Evolutionary conservation across 2,113 vertebrate species (phyloP).

Genomic region (Dryoscopus gambensis): DNA sequence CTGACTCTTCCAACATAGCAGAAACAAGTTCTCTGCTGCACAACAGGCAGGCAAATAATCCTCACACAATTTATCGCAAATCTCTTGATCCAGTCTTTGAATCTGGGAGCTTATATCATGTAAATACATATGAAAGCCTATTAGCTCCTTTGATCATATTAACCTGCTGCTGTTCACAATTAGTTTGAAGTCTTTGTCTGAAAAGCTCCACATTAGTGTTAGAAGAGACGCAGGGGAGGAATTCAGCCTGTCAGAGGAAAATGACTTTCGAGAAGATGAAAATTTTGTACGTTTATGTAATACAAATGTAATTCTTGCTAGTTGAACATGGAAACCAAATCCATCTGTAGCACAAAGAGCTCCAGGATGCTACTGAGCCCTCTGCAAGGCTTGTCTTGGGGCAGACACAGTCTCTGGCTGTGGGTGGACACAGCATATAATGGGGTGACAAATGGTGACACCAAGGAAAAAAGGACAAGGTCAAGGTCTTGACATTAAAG

Average conservation of each 20-base stretch:
- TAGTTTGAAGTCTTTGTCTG: constrained; percentile 41
- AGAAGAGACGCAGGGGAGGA: not conserved
- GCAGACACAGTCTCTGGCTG: not conserved
- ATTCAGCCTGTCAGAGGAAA: constrained; percentile 9
- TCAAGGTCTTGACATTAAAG: not conserved
- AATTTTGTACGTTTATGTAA: not conserved
- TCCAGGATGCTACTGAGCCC: not conserved
- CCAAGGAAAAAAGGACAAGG: not conserved
- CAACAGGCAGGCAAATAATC: not conserved
- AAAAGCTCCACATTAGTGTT: not conserved
- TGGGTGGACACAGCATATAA: not conserved
- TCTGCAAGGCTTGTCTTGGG: not conserved
- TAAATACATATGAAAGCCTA: constrained; percentile 20
- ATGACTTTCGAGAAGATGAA: not conserved
- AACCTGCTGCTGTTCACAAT: constrained; percentile 10
- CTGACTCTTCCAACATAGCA: not conserved
- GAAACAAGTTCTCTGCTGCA: not conserved
- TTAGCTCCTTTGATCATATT: constrained; percentile 45
- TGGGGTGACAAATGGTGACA: not conserved
- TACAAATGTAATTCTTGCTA: not conserved
- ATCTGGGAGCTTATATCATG: not conserved
- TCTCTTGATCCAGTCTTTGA: constrained; percentile 29
- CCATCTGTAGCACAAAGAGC: not conserved
- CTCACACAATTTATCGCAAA: not conserved
- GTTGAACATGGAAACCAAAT: not conserved